Evolutionary conservation across 2,888 invertebrate species (phyloP).

Genomic region (Dusona sp.): DNA sequence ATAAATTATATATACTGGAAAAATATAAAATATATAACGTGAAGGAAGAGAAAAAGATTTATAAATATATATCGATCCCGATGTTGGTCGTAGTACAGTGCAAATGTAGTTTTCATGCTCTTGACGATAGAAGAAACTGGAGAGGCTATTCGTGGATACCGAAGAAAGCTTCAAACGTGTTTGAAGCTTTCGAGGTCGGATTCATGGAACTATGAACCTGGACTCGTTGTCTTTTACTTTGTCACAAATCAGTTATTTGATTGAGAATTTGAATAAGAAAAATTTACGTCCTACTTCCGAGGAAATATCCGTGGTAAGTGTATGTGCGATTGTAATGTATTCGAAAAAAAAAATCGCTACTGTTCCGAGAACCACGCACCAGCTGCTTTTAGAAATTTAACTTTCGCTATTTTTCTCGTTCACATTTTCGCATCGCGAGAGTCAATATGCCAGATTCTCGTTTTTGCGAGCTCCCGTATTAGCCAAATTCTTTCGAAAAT

Average conservation of each 20-base stretch:
- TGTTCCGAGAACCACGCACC: conserved; percentile 46
- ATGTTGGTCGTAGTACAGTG: conserved; percentile 85
- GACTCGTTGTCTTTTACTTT: conserved; percentile 99
- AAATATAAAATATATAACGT: conserved; percentile 3
- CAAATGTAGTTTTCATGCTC: conserved; percentile 85
- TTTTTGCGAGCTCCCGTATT: neutral
- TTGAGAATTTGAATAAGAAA: conserved; percentile 97
- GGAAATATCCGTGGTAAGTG: conserved; percentile 95
- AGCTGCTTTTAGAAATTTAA: conserved; percentile 42
- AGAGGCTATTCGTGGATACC: conserved; percentile 90
- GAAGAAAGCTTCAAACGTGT: conserved; percentile 96
- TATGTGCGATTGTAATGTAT: conserved; percentile 54
- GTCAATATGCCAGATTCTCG: neutral
- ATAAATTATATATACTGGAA: conserved; percentile 17
- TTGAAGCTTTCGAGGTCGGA: conserved; percentile 97
- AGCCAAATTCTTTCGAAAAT: neutral
- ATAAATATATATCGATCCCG: conserved; percentile 82
- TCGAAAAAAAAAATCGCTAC: conserved; percentile 53
- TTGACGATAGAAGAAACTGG: conserved; percentile 84
- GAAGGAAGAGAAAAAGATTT: conserved; percentile 38
- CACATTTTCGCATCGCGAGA: conserved; percentile 40
- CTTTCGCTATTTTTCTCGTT: conserved; percentile 62
- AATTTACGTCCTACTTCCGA: conserved; percentile 96
- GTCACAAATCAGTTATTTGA: conserved; percentile 99
- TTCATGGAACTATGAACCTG: conserved; percentile 99